Conservation (phyloP, 2,888 invertebrate genomes). For the Campoletis raptor region DNA sequence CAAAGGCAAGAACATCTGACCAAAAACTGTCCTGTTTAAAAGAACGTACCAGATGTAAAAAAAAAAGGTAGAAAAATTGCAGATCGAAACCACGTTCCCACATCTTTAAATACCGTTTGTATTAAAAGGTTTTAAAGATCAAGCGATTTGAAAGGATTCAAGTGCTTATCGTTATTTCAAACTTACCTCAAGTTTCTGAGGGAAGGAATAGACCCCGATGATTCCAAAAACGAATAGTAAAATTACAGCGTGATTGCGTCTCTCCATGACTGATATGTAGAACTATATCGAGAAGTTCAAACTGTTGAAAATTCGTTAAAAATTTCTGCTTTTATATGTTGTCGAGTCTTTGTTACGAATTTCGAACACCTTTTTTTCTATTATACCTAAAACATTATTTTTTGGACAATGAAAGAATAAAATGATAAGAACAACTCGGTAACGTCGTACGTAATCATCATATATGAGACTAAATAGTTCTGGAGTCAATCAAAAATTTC, state of each 20-base stretch:
- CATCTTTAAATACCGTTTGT: no score
- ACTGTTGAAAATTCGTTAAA: neutral
- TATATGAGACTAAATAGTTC: no score
- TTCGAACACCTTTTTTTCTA: neutral
- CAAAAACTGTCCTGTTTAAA: no score
- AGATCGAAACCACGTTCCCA: no score
- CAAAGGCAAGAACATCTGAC: no score
- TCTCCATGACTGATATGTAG: neutral
- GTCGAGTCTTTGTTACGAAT: neutral
- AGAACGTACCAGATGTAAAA: no score
- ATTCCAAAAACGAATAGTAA: neutral
- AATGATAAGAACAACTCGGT: neutral
- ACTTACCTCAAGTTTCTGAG: neutral
- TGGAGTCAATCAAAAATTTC: no score
- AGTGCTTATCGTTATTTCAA: neutral
- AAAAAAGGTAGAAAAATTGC: no score
- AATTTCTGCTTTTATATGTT: neutral
- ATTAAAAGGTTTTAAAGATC: no score
- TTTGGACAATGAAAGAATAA: neutral
- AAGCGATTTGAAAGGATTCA: neutral
- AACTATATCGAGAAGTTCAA: neutral
- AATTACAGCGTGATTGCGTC: neutral
- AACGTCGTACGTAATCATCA: no score
- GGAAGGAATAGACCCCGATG: neutral
- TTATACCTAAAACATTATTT: neutral